Percentiles rank a stretch among this genome's conserved stretches.
Evolutionary conservation across 2,888 invertebrate species (phyloP).

Genomic region (Steinernema carpocapsae): DNA sequence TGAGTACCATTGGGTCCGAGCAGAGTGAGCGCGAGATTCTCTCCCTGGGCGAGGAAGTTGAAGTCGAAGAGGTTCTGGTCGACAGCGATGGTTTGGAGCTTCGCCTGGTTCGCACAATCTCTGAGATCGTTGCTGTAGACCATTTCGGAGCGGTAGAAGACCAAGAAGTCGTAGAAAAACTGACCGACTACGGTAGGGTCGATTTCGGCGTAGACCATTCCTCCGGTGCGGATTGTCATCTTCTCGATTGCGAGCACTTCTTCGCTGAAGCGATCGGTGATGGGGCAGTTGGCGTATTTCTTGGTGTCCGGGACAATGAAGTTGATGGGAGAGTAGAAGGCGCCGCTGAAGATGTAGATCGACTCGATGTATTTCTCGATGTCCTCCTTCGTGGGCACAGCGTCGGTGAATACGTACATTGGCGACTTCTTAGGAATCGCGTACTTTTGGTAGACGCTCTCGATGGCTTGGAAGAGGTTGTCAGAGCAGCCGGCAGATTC

Average conservation of each 20-base stretch:
- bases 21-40: not conserved
- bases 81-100: slow-evolving; percentile 23
- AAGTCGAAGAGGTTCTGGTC: slow-evolving; percentile 14
- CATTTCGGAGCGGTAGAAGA: slow-evolving; percentile 9
- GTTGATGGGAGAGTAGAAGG: slow-evolving; percentile 22
- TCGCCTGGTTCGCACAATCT: not conserved
- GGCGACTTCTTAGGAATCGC: slow-evolving; percentile 12
- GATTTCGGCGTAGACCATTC: slow-evolving; percentile 15
- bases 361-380: not conserved
- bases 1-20: not conserved
- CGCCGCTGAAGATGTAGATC: not conserved
- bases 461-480: slow-evolving; percentile 36
- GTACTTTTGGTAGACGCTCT: slow-evolving; percentile 35
- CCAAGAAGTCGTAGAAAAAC: slow-evolving; percentile 1
- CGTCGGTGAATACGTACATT: slow-evolving; percentile 27
- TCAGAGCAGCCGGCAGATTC: slow-evolving; percentile 33
- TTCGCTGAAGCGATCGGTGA: not conserved
- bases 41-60: slow-evolving; percentile 13
- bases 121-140: slow-evolving; percentile 28
- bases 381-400: not conserved
- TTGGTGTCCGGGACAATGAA: not conserved
- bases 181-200: not conserved
- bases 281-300: not conserved
- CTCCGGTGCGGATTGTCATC: slow-evolving; percentile 5
- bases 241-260: not conserved